Evolutionary conservation across 2,797 vertebrate genomes (phyloP), one percentile per base, ranked within the genome.

Genomic region (Basileuterus tristriatus): DNA sequence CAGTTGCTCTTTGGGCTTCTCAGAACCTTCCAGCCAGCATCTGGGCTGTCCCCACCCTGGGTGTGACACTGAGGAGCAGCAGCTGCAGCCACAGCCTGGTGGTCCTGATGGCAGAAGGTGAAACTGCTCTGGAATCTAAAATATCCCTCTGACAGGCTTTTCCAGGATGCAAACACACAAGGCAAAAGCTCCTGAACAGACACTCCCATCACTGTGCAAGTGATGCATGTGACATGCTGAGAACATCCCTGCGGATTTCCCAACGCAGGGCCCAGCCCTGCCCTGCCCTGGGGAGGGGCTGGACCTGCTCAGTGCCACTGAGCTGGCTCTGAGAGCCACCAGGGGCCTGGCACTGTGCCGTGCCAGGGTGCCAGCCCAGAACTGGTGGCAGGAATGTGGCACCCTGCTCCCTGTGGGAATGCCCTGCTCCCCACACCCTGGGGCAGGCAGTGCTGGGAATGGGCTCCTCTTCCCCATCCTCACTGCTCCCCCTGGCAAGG

Each of bases 341-440:
- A 5, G 0, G 67, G 82, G 26, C 8, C 23, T 47, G 4, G 4
- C 41, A 3, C 24, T 32, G 64, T 29, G 75, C 63, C 53, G 53
- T 20, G 49, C 80, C 46, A 1, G 13, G 1, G 0, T 0, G 15
- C 36, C 18, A 67, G n/a, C 15, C 37, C 79, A 5, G 2, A 1
- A 7, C 3, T 10, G 2, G 11, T 1, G 32, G 11, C 3, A 26
- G 71, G 5, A 62, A 17, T 1, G n/a, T n/a, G 37, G 55, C 34
- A 65, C 53, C 29, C 70, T 52, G 0, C 27, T 56, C n/a, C 36
- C 9, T 1, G 1, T 7, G 53, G 52, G 15, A 44, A 46, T 39
- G 32, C 72, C 36, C 41, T 37, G 59, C 41, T 46, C 44, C 52
- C 50, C 60, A 10, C 7, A 3, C 14, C 36, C 46, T 37, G 34